phyloP scores from a whole-genome alignment of 2,888 invertebrate species.

The Polia nebulosa region DNA sequence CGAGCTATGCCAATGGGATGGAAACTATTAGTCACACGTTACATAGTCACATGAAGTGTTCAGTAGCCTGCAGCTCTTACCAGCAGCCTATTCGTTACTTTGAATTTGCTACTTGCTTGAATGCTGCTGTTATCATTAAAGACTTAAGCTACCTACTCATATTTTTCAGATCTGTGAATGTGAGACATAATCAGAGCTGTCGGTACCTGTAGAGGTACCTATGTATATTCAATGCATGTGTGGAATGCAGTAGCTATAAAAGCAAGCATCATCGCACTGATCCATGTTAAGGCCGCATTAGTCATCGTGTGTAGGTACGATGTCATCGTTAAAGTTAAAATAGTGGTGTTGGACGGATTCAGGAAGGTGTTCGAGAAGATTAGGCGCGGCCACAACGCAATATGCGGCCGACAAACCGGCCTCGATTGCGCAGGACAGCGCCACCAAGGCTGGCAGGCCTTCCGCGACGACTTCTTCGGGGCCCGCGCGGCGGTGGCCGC shows the following conservation, averaged over 20 bases:
- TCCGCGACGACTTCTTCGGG: conserved; percentile 89
- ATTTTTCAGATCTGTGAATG: neutral
- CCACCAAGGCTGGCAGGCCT: conserved; percentile 89
- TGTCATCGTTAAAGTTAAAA: conserved; percentile 80
- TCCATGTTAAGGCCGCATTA: conserved; percentile 56
- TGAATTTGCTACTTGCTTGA: conserved; percentile 8
- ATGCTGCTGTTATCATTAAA: neutral
- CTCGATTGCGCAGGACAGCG: conserved; percentile 89
- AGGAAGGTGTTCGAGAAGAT: conserved; percentile 83
- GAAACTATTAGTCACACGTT: conserved; percentile 18
- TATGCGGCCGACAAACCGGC: conserved; percentile 87
- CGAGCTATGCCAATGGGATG: conserved; percentile 17
- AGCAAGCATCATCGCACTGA: conserved; percentile 22
- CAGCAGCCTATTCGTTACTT: too few relatives aligned
- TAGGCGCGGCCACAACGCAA: conserved; percentile 85
- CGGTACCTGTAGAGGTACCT: neutral
- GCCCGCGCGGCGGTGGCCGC: conserved; percentile 74
- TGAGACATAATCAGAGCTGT: neutral
- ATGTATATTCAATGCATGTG: conserved; percentile 10
- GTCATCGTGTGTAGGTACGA: conserved; percentile 55
- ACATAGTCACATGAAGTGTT: neutral
- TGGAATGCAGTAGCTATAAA: conserved; percentile 23
- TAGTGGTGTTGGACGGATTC: conserved; percentile 72
- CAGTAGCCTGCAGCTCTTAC: conserved; percentile 11
- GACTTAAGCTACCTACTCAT: neutral